Percentiles rank a stretch among this genome's conserved stretches.
Conservation (phyloP, 2,113 vertebrate species). For the Semnopithecus entellus region DNA sequence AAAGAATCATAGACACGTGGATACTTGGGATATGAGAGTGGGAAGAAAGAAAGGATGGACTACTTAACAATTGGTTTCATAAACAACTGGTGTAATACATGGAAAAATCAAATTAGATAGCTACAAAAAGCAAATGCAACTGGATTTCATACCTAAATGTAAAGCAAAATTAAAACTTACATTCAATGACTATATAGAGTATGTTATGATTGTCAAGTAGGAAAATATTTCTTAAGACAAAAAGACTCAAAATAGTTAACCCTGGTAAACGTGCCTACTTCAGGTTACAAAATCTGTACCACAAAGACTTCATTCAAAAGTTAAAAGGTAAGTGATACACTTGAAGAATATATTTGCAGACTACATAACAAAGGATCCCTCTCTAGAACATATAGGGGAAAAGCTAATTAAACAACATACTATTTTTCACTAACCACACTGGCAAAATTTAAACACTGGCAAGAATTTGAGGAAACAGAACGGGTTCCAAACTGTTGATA, state of each 20-base stretch:
- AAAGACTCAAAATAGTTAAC: neutral
- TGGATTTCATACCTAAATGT: neutral
- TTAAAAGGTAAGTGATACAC: neutral
- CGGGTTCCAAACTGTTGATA: neutral
- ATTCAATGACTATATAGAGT: neutral
- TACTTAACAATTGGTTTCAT: neutral
- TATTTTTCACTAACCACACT: neutral
- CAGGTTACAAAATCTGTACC: neutral
- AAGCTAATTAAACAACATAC: neutral
- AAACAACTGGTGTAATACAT: neutral
- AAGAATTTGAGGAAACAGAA: neutral
- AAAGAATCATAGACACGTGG: neutral
- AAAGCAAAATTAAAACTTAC: constrained; percentile 22
- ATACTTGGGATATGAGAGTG: neutral
- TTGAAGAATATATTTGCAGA: neutral
- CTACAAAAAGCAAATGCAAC: neutral
- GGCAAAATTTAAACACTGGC: neutral
- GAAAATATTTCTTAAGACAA: neutral
- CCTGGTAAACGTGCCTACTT: neutral
- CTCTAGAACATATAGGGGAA: neutral
- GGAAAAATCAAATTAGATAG: neutral
- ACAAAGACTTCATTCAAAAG: neutral
- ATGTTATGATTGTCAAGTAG: neutral
- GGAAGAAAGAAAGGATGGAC: neutral
- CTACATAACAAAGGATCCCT: neutral